Evolutionary conservation across 2,888 invertebrate genomes (phyloP).

Genomic region (Epistrophe eligans): DNA sequence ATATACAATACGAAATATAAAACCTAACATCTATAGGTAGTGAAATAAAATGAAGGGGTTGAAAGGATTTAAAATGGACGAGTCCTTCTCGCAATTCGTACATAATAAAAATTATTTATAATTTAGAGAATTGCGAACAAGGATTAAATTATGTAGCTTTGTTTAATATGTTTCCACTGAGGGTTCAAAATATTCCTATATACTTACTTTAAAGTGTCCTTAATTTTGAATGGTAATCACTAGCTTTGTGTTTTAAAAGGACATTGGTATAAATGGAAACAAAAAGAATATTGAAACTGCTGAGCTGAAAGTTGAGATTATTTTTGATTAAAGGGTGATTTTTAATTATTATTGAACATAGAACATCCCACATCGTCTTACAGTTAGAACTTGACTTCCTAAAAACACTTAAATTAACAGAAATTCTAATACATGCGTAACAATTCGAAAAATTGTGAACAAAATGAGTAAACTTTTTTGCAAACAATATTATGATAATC

Average conservation of each 20-base stretch:
- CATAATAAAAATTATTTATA: conserved; percentile 83
- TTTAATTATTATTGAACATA: not conserved
- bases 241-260: not conserved
- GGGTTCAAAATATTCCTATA: not conserved
- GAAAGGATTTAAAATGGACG: conserved; percentile 57
- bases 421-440: not conserved
- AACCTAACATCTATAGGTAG: not conserved
- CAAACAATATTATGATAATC: not conserved
- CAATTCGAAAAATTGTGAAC: not conserved
- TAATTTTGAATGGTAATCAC: not conserved
- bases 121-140: conserved; percentile 78
- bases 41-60: conserved; percentile 35
- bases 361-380: too few relatives aligned
- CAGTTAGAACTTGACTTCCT: not conserved
- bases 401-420: not conserved
- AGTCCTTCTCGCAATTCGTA: conserved; percentile 79
- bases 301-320: not conserved
- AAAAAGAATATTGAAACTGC: not conserved
- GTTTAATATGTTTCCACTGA: not conserved
- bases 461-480: too few relatives aligned
- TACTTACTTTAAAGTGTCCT: not conserved
- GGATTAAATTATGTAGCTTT: conserved; percentile 64
- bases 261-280: not conserved
- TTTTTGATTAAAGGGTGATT: not conserved
- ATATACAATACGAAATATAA: conserved; percentile 17